Evolutionary conservation across 2,888 invertebrate genomes (phyloP).

Genomic region (Steinernema scapterisci): DNA sequence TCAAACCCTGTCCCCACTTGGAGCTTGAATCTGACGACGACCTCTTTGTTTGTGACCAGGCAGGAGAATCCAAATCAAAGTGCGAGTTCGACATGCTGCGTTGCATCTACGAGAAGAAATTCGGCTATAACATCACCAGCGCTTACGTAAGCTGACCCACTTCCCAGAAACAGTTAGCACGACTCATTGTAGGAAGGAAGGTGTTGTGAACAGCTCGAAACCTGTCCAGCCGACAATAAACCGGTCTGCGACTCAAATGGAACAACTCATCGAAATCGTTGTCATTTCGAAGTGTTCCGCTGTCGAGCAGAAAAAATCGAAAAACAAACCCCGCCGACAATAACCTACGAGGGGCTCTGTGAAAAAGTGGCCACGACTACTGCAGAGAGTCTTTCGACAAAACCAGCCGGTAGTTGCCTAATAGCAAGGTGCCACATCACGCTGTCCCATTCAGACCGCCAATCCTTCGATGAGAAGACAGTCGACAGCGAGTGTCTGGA

Average conservation of each 20-base stretch:
- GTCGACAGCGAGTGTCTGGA: not conserved
- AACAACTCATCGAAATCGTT: constrained; percentile 50
- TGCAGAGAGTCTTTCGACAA: too few species aligned
- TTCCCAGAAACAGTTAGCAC: not conserved
- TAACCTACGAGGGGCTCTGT: not conserved
- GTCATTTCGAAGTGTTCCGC: constrained; percentile 55
- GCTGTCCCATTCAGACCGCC: not conserved
- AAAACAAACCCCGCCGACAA: constrained; percentile 38
- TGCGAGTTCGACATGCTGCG: constrained; percentile 64
- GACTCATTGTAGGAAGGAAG: constrained; percentile 43
- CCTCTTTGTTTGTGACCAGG: constrained; percentile 60
- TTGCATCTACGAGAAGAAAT: constrained; percentile 59
- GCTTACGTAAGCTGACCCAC: constrained; percentile 52
- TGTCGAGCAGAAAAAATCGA: constrained; percentile 49
- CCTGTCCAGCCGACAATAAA: constrained; percentile 35
- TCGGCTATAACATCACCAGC: constrained; percentile 60
- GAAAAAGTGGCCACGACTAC: not conserved
- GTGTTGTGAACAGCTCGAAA: constrained; percentile 52
- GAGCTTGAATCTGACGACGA: constrained; percentile 49
- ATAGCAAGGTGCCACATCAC: not conserved
- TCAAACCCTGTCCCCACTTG: constrained; percentile 52
- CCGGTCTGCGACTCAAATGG: constrained; percentile 58
- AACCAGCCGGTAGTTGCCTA: not conserved
- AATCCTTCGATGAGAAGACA: not conserved
- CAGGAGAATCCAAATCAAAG: constrained; percentile 55